Conservation (phyloP, 2,888 invertebrate species). For the Napeogenes sylphis region DNA sequence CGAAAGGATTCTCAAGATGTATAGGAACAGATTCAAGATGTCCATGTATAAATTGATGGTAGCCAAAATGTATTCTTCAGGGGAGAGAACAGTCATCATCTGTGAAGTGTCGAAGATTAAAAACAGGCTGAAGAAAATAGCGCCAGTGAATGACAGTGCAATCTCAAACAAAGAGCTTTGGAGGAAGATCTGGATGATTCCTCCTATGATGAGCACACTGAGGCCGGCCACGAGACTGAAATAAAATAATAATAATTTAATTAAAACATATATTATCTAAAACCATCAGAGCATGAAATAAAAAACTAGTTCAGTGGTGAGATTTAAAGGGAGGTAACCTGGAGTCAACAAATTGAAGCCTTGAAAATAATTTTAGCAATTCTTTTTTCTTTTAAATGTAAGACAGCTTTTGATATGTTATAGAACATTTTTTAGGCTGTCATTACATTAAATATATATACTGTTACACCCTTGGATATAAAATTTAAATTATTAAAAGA, state of each 20-base stretch:
- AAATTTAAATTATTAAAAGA: too few relatives aligned
- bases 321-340: too few relatives aligned
- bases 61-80: slow-evolving; percentile 92
- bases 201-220: slow-evolving; percentile 82
- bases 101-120: slow-evolving; percentile 91
- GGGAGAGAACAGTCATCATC: slow-evolving; percentile 87
- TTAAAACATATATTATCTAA: too few relatives aligned
- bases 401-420: too few relatives aligned
- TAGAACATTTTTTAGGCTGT: too few relatives aligned
- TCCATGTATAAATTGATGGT: slow-evolving; percentile 92
- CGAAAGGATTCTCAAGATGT: slow-evolving; percentile 86
- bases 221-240: slow-evolving; percentile 82
- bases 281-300: neutral
- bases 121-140: slow-evolving; percentile 87
- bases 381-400: too few relatives aligned
- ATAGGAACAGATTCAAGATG: slow-evolving; percentile 89
- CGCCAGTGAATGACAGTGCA: slow-evolving; percentile 83
- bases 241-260: slow-evolving; percentile 19
- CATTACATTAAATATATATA: too few relatives aligned
- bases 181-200: slow-evolving; percentile 85
- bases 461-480: too few relatives aligned
- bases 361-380: too few relatives aligned
- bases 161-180: slow-evolving; percentile 84
- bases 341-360: too few relatives aligned
- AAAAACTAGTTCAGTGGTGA: neutral